These are phyloP conservation scores for Gephyroberyx darwinii DNA, from an alignment of 2,797 vertebrate genomes.

Conservation along the genomic window DNA sequence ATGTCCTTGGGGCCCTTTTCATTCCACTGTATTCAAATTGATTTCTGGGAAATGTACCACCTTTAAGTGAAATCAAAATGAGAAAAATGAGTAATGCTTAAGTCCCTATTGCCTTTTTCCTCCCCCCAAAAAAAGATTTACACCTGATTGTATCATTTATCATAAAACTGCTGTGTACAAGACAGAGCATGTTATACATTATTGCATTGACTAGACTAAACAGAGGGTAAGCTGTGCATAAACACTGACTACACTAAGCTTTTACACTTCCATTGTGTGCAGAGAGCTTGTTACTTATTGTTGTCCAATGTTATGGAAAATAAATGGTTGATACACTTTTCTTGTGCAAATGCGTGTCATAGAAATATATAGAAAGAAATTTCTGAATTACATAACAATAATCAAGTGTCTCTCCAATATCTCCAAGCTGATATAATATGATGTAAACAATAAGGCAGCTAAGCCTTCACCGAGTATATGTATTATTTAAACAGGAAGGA, in stretches of 20 bases:
- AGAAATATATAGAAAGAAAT: too few species aligned
- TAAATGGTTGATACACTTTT: neutral
- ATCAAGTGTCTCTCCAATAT: neutral
- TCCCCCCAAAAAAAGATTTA: conserved; percentile 33
- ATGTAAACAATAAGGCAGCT: neutral
- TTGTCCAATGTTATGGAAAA: conserved; percentile 14
- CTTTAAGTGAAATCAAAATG: conserved; percentile 46
- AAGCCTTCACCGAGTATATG: neutral
- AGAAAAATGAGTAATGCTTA: conserved; percentile 39
- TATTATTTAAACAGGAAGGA: too few species aligned
- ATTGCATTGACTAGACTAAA: conserved; percentile 6
- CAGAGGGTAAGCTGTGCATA: neutral
- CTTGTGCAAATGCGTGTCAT: neutral
- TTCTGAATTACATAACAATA: too few species aligned
- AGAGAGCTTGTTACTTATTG: neutral
- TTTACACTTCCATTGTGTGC: neutral
- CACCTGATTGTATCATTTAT: conserved; percentile 42
- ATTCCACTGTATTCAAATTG: conserved; percentile 53
- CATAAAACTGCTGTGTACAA: conserved; percentile 27
- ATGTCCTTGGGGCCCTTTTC: conserved; percentile 40
- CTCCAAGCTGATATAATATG: neutral
- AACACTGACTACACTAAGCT: neutral
- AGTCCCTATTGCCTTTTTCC: conserved; percentile 45
- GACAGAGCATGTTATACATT: conserved; percentile 18
- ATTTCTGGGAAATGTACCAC: conserved; percentile 48